Conservation (phyloP, 1,140 invertebrate species). For the Odontomachus brunneus region DNA sequence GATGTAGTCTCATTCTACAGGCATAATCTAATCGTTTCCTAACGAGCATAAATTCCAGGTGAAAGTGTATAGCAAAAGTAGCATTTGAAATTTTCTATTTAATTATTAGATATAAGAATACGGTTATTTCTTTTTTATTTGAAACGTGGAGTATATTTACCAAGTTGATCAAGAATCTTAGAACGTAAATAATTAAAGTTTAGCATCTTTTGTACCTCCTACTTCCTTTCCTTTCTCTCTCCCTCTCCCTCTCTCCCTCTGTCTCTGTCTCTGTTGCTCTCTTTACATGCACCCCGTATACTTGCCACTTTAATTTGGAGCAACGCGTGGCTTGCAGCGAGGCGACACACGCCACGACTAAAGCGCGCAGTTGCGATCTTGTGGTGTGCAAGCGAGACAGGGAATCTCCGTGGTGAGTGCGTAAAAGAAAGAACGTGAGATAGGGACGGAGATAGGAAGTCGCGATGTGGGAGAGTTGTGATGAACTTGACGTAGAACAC, state of each 20-base stretch:
- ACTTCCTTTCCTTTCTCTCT: too few species aligned
- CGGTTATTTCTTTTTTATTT: too few species aligned
- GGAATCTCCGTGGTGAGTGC: slow-evolving; percentile 3
- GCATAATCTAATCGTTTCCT: too few species aligned
- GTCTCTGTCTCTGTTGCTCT: neutral
- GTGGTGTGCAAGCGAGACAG: neutral
- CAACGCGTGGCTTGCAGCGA: neutral
- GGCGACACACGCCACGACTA: too few species aligned
- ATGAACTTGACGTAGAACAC: slow-evolving; percentile 60
- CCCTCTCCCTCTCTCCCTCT: too few species aligned
- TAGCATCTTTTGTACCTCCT: too few species aligned
- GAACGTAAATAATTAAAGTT: neutral
- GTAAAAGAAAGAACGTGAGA: slow-evolving; percentile 31
- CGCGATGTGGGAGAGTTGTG: slow-evolving; percentile 65
- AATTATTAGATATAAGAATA: too few species aligned
- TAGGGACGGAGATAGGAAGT: slow-evolving; percentile 43
- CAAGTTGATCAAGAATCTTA: neutral
- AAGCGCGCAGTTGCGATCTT: neutral
- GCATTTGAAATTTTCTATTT: too few species aligned
- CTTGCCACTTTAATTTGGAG: slow-evolving; percentile 6
- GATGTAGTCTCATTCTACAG: too few species aligned
- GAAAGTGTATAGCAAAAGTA: too few species aligned
- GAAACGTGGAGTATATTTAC: neutral
- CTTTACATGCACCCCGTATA: neutral
- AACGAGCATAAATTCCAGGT: too few species aligned